phyloP scores from a whole-genome alignment of 2,113 vertebrate species.

The Thalassoma bifasciatum region DNA sequence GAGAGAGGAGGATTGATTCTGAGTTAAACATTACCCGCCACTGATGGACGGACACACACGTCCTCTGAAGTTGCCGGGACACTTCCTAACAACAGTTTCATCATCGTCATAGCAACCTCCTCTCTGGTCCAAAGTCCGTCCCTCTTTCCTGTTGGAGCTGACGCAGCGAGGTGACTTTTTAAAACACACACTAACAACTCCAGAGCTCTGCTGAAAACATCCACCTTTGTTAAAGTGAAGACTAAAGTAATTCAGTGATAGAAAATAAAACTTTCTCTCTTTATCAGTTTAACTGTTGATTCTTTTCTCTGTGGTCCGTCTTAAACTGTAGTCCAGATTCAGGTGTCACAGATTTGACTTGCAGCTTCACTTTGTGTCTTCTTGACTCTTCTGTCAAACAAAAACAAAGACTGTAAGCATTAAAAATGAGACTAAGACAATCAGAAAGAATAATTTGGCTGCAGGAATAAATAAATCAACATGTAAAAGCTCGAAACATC shows the following conservation, averaged over 20 bases:
- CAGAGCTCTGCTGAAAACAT: background rate
- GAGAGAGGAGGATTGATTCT: constrained; percentile 35
- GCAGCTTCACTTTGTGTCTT: too few species aligned
- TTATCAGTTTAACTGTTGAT: background rate
- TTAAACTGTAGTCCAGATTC: too few species aligned
- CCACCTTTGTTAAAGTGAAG: too few species aligned
- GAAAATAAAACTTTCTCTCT: too few species aligned
- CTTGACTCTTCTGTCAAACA: too few species aligned
- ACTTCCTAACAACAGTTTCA: constrained; percentile 38
- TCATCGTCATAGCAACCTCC: constrained; percentile 41
- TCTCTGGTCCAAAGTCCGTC: constrained; percentile 56
- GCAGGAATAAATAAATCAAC: too few species aligned
- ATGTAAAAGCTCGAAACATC: too few species aligned
- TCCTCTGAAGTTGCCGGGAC: constrained; percentile 55
- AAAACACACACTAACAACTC: background rate
- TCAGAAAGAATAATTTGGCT: too few species aligned
- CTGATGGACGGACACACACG: constrained; percentile 20
- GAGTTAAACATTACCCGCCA: constrained; percentile 72
- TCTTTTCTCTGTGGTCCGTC: background rate
- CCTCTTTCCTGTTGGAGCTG: constrained; percentile 12
- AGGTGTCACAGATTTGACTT: background rate
- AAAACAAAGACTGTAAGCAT: too few species aligned
- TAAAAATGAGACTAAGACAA: too few species aligned
- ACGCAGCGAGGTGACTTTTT: background rate
- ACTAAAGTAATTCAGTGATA: too few species aligned